Conservation (phyloP, 2,888 invertebrate species). For the Apamea sordens region DNA sequence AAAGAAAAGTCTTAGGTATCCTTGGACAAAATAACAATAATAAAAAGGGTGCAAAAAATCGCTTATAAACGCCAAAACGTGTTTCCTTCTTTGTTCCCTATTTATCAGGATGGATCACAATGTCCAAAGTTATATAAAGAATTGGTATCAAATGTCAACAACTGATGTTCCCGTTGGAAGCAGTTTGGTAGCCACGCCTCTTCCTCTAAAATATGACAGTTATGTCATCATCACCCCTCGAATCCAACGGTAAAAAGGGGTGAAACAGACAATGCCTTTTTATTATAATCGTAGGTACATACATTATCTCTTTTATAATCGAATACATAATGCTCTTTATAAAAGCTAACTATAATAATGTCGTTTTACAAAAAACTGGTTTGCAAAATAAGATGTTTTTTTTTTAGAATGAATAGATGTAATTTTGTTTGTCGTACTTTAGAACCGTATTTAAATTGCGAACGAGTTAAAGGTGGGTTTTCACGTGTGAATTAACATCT, state of each 20-base stretch:
- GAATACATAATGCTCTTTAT: slow-evolving; percentile 16
- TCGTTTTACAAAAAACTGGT: slow-evolving; percentile 36
- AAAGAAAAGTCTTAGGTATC: background rate
- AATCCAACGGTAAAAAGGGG: slow-evolving; percentile 68
- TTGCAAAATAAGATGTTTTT: background rate
- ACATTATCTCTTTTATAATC: slow-evolving; percentile 40
- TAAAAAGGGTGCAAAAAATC: background rate
- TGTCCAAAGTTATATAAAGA: slow-evolving; percentile 68
- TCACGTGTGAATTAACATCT: slow-evolving; percentile 26
- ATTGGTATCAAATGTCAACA: slow-evolving; percentile 77
- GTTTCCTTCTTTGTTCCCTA: slow-evolving; percentile 15
- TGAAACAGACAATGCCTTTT: slow-evolving; percentile 56
- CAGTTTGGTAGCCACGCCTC: slow-evolving; percentile 86
- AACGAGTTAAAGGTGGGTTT: slow-evolving; percentile 13
- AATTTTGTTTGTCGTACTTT: slow-evolving; percentile 24
- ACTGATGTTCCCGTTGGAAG: slow-evolving; percentile 82
- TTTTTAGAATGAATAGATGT: background rate
- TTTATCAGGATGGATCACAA: slow-evolving; percentile 21
- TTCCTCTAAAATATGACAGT: slow-evolving; percentile 84
- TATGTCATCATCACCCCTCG: slow-evolving; percentile 77
- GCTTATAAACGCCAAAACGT: slow-evolving; percentile 6
- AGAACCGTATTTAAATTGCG: slow-evolving; percentile 29
- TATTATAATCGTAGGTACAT: slow-evolving; percentile 37
- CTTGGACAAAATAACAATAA: background rate
- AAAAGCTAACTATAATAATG: slow-evolving; percentile 2